Evolutionary conservation across 2,113 vertebrate genomes (phyloP).

Genomic region (Microtus oregoni): DNA sequence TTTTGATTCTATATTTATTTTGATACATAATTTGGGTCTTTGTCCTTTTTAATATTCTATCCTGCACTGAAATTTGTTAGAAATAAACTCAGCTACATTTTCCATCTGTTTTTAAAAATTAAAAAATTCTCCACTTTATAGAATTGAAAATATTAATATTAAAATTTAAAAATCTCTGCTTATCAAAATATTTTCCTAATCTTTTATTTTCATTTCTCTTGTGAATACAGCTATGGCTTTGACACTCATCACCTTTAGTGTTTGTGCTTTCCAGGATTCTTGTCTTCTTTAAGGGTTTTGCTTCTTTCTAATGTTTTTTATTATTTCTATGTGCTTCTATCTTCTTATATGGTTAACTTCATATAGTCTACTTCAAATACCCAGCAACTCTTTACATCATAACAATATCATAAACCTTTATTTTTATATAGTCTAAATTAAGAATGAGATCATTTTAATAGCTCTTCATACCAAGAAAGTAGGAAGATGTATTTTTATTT

Average conservation of each 20-base stretch:
- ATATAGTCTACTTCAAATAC: neutral
- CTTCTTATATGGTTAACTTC: neutral
- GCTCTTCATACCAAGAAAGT: neutral
- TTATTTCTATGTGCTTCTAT: neutral
- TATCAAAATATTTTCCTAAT: neutral
- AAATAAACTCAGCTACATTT: neutral
- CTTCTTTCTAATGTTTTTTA: neutral
- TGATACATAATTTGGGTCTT: neutral
- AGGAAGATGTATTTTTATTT: neutral
- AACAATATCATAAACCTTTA: neutral
- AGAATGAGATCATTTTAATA: neutral
- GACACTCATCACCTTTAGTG: neutral
- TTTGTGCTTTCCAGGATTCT: neutral
- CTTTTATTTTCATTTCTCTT: constrained; percentile 32
- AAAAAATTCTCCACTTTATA: neutral
- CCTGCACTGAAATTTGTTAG: neutral
- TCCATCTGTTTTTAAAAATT: neutral
- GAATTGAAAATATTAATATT: neutral
- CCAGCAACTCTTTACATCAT: neutral
- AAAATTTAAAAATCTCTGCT: neutral
- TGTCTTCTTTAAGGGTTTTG: neutral
- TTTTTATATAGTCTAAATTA: constrained; percentile 23
- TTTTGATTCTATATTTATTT: neutral
- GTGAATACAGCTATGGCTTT: neutral
- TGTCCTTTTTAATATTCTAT: neutral